These are phyloP conservation scores for Oreocharis arfaki DNA, from an alignment of 2,113 vertebrate species.

Conservation along the genomic window DNA sequence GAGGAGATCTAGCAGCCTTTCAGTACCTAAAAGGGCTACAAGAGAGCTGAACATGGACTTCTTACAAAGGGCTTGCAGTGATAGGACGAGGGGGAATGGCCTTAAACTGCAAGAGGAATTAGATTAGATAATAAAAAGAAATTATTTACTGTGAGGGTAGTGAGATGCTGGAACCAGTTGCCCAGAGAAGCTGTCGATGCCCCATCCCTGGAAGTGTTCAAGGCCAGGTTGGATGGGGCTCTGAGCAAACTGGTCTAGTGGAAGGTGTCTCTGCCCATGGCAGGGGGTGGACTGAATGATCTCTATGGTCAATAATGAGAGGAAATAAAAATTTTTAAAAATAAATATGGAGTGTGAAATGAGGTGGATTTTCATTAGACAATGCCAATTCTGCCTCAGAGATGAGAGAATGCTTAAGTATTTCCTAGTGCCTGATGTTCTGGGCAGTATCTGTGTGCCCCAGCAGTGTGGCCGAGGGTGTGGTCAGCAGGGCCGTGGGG, in stretches of 20 bases:
- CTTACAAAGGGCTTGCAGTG: too few relatives aligned
- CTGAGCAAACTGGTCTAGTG: not conserved
- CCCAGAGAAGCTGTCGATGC: not conserved
- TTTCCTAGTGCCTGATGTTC: rapidly evolving
- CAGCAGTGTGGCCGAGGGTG: rapidly evolving
- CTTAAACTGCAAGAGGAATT: not conserved
- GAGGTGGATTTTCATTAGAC: not conserved
- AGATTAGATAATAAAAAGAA: not conserved
- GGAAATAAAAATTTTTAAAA: not conserved
- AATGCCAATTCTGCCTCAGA: not conserved
- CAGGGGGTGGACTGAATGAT: not conserved
- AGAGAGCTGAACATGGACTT: not conserved
- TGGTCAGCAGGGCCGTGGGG: rapidly evolving
- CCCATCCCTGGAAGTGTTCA: not conserved
- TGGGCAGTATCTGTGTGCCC: rapidly evolving
- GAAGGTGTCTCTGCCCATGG: not conserved
- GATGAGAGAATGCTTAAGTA: not conserved
- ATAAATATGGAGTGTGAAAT: not conserved
- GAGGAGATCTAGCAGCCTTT: not conserved
- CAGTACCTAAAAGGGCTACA: not conserved
- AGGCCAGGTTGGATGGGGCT: not conserved
- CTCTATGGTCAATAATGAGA: not conserved
- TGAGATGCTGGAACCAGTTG: not conserved
- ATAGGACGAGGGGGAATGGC: not conserved
- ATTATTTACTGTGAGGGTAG: not conserved